Percentiles rank a stretch among this genome's conserved stretches.
Evolutionary conservation across 2,797 vertebrate genomes (phyloP).

Genomic region (Zenarchopterus dispar): DNA sequence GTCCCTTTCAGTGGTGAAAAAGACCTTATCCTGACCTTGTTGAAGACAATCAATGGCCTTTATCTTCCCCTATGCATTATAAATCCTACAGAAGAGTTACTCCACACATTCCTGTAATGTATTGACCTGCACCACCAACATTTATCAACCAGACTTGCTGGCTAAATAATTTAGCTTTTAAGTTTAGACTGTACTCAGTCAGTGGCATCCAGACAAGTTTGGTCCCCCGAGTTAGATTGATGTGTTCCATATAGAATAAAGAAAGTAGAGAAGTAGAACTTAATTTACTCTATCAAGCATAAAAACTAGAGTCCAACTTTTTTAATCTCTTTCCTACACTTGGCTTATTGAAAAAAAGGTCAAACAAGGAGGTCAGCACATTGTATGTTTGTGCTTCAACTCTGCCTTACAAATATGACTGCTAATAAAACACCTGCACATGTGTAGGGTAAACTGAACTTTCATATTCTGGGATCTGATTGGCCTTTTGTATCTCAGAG

Average conservation of each 20-base stretch:
- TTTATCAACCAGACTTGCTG: slow-evolving; percentile 83
- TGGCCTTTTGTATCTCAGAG: slow-evolving; percentile 38
- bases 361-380: slow-evolving; percentile 56
- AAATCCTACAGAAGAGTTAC: slow-evolving; percentile 80
- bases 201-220: slow-evolving; percentile 70
- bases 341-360: slow-evolving; percentile 32
- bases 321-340: slow-evolving; percentile 24
- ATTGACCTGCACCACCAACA: slow-evolving; percentile 79
- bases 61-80: slow-evolving; percentile 83
- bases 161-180: slow-evolving; percentile 87
- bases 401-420: slow-evolving; percentile 18
- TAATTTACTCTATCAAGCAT: slow-evolving; percentile 48
- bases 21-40: slow-evolving; percentile 81
- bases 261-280: slow-evolving; percentile 51
- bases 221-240: slow-evolving; percentile 63
- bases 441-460: slow-evolving; percentile 44
- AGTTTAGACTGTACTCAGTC: slow-evolving; percentile 75
- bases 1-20: slow-evolving; percentile 68
- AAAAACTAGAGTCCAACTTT: slow-evolving; percentile 38
- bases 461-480: slow-evolving; percentile 51
- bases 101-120: slow-evolving; percentile 81
- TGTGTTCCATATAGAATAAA: slow-evolving; percentile 50
- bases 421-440: slow-evolving; percentile 46
- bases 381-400: slow-evolving; percentile 25
- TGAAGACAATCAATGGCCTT: slow-evolving; percentile 84